Conservation (phyloP, 2,113 vertebrate species). For the Poeciliopsis prolifica region DNA sequence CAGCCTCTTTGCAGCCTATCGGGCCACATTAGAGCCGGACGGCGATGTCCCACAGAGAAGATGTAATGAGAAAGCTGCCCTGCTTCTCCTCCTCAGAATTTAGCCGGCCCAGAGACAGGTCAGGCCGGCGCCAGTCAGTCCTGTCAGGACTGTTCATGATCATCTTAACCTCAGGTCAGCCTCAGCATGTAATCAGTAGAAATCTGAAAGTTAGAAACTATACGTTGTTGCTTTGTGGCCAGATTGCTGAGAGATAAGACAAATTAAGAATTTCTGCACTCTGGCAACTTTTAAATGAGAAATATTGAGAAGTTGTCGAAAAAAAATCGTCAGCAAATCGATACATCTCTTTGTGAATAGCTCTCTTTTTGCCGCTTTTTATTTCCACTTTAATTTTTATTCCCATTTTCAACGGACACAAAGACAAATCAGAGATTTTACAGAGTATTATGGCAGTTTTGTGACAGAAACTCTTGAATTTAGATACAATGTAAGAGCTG, state of each 20-base stretch:
- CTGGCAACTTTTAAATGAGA: neutral
- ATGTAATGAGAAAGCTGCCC: constrained; percentile 45
- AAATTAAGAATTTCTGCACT: neutral
- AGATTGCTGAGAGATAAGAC: neutral
- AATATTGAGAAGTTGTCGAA: neutral
- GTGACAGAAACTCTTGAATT: no score
- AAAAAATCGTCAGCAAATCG: neutral
- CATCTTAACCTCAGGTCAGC: neutral
- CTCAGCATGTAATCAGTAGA: neutral
- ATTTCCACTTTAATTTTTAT: no score
- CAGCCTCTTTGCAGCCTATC: constrained; percentile 16
- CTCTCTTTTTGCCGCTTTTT: neutral
- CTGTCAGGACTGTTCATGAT: constrained; percentile 8
- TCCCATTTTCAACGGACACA: no score
- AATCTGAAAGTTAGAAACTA: neutral
- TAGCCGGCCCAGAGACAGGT: neutral
- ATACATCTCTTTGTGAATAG: constrained; percentile 8
- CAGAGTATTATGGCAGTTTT: no score
- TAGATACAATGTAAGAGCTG: no score
- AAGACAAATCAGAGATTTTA: no score
- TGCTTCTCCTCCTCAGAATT: constrained; percentile 17
- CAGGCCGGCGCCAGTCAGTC: neutral
- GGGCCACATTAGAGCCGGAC: constrained; percentile 3
- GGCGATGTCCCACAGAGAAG: constrained; percentile 33
- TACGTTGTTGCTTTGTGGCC: neutral